phyloP scores from a whole-genome alignment of 2,888 invertebrate genomes.

The Drosophila ustulata region DNA sequence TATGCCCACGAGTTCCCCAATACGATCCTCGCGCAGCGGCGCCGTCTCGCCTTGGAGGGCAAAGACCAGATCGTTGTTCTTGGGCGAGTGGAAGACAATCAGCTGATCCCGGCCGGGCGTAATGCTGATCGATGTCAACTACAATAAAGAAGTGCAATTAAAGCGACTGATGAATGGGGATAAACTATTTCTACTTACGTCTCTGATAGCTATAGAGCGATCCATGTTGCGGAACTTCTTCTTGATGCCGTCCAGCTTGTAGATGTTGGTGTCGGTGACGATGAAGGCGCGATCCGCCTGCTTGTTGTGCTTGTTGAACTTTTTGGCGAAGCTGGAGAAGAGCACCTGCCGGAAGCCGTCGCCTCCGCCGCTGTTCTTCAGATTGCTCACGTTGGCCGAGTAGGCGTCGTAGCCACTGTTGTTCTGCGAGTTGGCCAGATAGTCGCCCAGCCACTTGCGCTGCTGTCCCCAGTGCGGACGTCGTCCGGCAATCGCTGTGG shows the following conservation, averaged over 20 bases:
- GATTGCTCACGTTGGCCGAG: constrained; percentile 88
- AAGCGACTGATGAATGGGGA: not conserved
- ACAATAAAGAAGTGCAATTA: not conserved
- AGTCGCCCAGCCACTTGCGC: constrained; percentile 94
- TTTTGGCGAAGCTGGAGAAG: constrained; percentile 84
- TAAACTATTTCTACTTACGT: constrained; percentile 84
- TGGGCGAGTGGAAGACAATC: constrained; percentile 93
- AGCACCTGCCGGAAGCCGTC: constrained; percentile 88
- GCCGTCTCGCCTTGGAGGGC: constrained; percentile 87
- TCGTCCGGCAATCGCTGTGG: constrained; percentile 88
- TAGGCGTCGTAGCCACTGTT: constrained; percentile 89
- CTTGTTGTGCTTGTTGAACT: constrained; percentile 88
- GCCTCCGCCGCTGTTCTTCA: constrained; percentile 86
- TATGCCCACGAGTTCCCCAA: constrained; percentile 95
- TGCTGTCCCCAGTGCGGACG: constrained; percentile 90
- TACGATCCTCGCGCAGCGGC: constrained; percentile 88
- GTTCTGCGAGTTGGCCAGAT: constrained; percentile 89
- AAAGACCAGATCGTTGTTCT: constrained; percentile 95
- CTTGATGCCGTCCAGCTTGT: constrained; percentile 91
- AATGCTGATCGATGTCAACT: constrained; percentile 94
- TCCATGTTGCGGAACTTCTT: constrained; percentile 95
- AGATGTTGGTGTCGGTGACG: constrained; percentile 93
- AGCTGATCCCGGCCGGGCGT: constrained; percentile 95
- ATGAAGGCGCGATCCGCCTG: constrained; percentile 95
- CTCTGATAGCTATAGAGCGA: constrained; percentile 92